Conservation (phyloP, 2,888 invertebrate genomes). For the Cephus pulcher region DNA sequence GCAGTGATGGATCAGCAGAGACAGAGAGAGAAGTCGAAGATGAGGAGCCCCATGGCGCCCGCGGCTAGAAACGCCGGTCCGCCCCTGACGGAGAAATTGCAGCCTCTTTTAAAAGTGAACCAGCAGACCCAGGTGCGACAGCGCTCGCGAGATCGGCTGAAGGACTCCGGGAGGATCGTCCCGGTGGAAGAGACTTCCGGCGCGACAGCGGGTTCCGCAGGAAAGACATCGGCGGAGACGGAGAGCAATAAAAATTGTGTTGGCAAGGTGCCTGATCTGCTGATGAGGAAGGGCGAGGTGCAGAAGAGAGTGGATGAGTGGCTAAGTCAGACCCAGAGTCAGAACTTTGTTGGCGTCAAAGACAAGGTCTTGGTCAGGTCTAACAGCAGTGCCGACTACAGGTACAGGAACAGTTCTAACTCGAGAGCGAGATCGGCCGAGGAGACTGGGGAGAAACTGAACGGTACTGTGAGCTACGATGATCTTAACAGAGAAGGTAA, state of each 20-base stretch:
- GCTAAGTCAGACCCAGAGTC: constrained; percentile 54
- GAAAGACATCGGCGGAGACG: constrained; percentile 10
- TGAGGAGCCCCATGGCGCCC: constrained; percentile 10
- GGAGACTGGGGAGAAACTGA: constrained; percentile 42
- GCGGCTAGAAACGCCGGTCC: constrained; percentile 18
- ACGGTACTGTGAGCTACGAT: constrained; percentile 56
- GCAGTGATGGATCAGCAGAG: constrained; percentile 49
- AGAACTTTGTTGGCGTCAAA: constrained; percentile 36
- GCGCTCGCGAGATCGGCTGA: constrained; percentile 46
- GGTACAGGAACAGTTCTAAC: constrained; percentile 44
- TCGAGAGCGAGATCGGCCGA: constrained; percentile 45
- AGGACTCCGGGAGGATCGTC: constrained; percentile 20
- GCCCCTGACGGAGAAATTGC: constrained; percentile 20
- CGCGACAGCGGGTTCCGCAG: constrained; percentile 10
- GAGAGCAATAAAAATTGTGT: constrained; percentile 24
- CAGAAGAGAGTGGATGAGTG: constrained; percentile 59
- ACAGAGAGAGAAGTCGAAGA: constrained; percentile 14
- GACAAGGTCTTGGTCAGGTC: constrained; percentile 44
- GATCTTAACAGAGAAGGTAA: constrained; percentile 43
- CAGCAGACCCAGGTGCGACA: constrained; percentile 55
- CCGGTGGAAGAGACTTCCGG: constrained; percentile 11
- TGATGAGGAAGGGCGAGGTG: constrained; percentile 54
- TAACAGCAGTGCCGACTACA: constrained; percentile 54
- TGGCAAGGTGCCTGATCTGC: constrained; percentile 40
- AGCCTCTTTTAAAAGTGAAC: constrained; percentile 47